phyloP scores from a whole-genome alignment of 2,888 invertebrate genomes.

The Spodoptera exigua region DNA sequence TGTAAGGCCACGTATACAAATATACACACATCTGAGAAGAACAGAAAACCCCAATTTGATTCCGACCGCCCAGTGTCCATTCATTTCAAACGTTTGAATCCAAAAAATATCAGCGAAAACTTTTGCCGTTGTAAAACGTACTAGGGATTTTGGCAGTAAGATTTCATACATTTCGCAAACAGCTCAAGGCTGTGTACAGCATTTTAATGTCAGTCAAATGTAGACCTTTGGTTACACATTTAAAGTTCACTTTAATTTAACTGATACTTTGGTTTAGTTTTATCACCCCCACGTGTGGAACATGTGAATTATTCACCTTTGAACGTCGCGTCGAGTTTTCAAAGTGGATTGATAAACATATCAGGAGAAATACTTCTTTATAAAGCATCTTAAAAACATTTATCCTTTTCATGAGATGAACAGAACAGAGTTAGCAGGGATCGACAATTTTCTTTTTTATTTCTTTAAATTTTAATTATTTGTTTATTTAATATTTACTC shows the following conservation, averaged over 20 bases:
- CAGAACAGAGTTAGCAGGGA: too few species aligned
- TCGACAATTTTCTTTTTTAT: too few species aligned
- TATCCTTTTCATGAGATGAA: background rate
- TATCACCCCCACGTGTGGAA: slow-evolving; percentile 41
- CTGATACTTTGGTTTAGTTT: slow-evolving; percentile 16
- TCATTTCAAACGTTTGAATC: slow-evolving; percentile 53
- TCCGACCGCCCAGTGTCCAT: slow-evolving; percentile 44
- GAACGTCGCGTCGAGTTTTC: slow-evolving; percentile 41
- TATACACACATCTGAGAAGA: slow-evolving; percentile 39
- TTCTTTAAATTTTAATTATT: too few species aligned
- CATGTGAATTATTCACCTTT: slow-evolving; percentile 58
- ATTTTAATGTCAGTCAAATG: slow-evolving; percentile 19
- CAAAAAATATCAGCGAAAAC: slow-evolving; percentile 39
- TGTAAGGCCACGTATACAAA: slow-evolving; percentile 14
- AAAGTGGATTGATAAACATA: slow-evolving; percentile 54
- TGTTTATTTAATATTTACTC: too few species aligned
- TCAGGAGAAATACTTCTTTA: slow-evolving; percentile 38
- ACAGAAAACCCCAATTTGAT: slow-evolving; percentile 49
- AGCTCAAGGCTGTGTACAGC: slow-evolving; percentile 15
- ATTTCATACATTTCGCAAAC: slow-evolving; percentile 39
- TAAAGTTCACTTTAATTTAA: slow-evolving; percentile 22
- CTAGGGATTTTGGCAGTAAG: slow-evolving; percentile 26
- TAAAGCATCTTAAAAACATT: slow-evolving; percentile 11
- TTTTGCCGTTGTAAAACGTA: slow-evolving; percentile 38
- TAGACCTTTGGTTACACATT: slow-evolving; percentile 3